A percentile compares a stretch with the other conserved stretches of the same genome.
Evolutionary conservation across 2,888 invertebrate species (phyloP).

Genomic region (Agrilus mali): DNA sequence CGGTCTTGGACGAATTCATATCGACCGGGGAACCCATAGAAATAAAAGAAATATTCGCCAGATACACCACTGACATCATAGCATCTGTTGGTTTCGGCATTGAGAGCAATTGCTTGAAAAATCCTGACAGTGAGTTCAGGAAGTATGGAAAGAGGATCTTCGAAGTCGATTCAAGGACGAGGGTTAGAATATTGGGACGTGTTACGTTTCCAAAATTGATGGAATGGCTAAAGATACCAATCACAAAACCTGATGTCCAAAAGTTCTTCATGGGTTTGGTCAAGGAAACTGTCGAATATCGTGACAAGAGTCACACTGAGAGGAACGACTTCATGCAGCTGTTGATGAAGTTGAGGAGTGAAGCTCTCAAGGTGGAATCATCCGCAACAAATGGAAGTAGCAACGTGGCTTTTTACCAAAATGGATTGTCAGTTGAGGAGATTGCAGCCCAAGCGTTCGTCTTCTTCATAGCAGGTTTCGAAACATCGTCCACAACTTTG

Average conservation of each 20-base stretch:
- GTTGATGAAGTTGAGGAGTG: constrained; percentile 36
- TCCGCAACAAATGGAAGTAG: too few relatives aligned
- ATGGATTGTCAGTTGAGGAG: constrained; percentile 7
- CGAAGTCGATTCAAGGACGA: constrained; percentile 12
- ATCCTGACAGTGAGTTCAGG: constrained; percentile 37
- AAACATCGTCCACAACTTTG: constrained; percentile 30
- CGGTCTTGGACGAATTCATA: background rate
- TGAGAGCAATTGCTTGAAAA: constrained; percentile 40
- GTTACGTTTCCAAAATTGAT: constrained; percentile 14
- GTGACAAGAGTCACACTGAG: constrained; percentile 32
- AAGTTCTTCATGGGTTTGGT: constrained; percentile 36
- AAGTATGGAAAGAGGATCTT: constrained; percentile 15
- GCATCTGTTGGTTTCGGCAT: constrained; percentile 45
- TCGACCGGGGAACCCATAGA: constrained; percentile 8
- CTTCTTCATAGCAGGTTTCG: constrained; percentile 33
- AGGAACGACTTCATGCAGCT: constrained; percentile 43
- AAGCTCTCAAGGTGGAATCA: constrained; percentile 13
- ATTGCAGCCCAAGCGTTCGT: constrained; percentile 26
- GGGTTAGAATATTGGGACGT: constrained; percentile 5
- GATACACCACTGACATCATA: constrained; percentile 44
- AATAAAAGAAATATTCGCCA: constrained; percentile 36
- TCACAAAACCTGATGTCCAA: constrained; percentile 17
- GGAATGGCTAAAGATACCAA: constrained; percentile 13
- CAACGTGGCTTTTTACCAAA: too few relatives aligned
- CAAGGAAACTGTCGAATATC: constrained; percentile 31